These are phyloP conservation scores for Hepsetus odoe DNA, from an alignment of 2,113 vertebrate genomes.

Conservation along the genomic window DNA sequence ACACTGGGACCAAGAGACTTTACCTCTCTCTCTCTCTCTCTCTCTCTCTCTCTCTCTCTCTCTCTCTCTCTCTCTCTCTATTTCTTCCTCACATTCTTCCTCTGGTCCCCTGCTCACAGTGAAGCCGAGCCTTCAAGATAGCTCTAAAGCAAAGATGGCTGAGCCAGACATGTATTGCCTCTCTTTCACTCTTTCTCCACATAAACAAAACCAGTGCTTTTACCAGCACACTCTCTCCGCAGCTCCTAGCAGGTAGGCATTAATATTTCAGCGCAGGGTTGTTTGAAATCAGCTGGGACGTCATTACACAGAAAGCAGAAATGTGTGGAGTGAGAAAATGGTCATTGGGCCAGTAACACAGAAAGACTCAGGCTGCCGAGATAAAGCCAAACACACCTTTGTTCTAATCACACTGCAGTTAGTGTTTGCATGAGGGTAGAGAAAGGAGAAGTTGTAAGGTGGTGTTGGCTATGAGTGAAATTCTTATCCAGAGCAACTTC, in stretches of 20 bases:
- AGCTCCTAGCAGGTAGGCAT: conserved; percentile 47
- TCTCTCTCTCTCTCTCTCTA: background rate
- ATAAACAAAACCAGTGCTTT: conserved; percentile 27
- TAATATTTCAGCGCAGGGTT: conserved; percentile 40
- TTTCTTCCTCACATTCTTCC: too few relatives aligned
- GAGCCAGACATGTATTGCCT: conserved; percentile 1
- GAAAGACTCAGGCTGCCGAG: background rate
- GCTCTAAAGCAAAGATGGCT: background rate
- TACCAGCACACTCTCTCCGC: background rate
- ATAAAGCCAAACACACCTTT: background rate
- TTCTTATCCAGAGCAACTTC: too few relatives aligned
- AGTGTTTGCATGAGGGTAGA: background rate
- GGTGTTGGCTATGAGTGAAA: background rate
- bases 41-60: conserved; percentile 2
- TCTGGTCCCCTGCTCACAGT: background rate
- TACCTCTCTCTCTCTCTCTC: conserved; percentile 1
- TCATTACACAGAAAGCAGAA: conserved; percentile 40
- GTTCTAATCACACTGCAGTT: background rate
- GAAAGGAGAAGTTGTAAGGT: background rate
- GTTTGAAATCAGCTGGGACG: conserved; percentile 29
- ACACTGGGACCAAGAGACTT: background rate
- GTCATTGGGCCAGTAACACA: conserved; percentile 19
- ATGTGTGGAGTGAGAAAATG: conserved; percentile 34
- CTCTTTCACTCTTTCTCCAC: conserved; percentile 13
- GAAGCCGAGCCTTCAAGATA: background rate